Percentiles rank a stretch among this genome's conserved stretches.
These are phyloP conservation scores for Eumaeus atala DNA, from an alignment of 1,140 invertebrate species.

Conservation along the genomic window DNA sequence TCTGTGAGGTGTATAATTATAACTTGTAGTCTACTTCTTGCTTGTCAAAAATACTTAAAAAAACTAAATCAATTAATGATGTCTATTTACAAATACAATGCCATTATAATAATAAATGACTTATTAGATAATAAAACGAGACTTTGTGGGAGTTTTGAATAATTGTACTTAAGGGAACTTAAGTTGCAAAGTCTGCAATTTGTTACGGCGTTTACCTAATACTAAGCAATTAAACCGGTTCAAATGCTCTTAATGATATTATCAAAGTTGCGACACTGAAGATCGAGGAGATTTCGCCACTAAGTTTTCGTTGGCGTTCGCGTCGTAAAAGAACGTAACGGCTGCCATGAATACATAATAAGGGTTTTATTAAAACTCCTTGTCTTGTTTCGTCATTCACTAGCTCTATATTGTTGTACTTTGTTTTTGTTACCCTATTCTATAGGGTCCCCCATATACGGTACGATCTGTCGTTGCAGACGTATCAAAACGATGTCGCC, in stretches of 20 bases:
- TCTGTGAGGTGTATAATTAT: too few relatives aligned
- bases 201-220: constrained; percentile 1
- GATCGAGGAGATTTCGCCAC: constrained; percentile 31
- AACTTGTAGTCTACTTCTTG: too few relatives aligned
- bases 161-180: not conserved
- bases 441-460: too few relatives aligned
- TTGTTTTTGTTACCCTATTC: constrained; percentile 24
- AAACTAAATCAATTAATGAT: not conserved
- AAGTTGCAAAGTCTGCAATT: not conserved
- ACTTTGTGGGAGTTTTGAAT: not conserved
- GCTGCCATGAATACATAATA: constrained; percentile 63
- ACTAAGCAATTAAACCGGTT: constrained; percentile 37
- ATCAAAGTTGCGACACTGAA: constrained; percentile 40
- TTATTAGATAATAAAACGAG: not conserved
- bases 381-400: constrained; percentile 44
- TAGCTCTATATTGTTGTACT: constrained; percentile 25
- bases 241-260: constrained; percentile 44
- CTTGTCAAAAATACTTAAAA: too few relatives aligned
- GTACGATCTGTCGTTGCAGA: too few relatives aligned
- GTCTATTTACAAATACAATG: not conserved
- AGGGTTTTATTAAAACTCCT: constrained; percentile 67
- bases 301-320: constrained; percentile 36
- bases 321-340: constrained; percentile 60
- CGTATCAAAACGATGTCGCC: too few relatives aligned
- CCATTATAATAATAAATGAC: not conserved